A percentile compares a stretch with the other conserved stretches of the same genome.
phyloP scores from a whole-genome alignment of 2,888 invertebrate species.

The Mythimna vitellina region DNA sequence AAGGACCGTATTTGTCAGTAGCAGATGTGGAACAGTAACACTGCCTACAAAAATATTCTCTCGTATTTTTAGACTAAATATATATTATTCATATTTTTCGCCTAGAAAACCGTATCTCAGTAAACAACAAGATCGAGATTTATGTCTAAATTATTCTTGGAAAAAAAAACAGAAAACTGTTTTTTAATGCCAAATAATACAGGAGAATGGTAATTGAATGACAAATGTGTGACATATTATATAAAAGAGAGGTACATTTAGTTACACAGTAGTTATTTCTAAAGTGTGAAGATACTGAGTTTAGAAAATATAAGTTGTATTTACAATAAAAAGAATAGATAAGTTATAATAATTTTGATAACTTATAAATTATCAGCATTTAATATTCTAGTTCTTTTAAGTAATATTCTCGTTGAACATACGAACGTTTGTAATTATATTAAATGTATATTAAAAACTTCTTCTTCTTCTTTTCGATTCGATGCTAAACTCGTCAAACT shows the following conservation, averaged over 20 bases:
- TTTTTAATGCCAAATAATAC: not conserved
- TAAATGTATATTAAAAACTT: too few species aligned
- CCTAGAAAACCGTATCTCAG: constrained; percentile 1
- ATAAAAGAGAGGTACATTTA: not conserved
- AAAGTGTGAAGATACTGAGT: not conserved
- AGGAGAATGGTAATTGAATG: constrained; percentile 12
- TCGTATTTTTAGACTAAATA: not conserved
- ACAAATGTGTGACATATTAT: constrained; percentile 9
- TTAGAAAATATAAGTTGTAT: too few species aligned
- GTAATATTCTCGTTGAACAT: too few species aligned
- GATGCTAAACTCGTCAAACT: too few species aligned
- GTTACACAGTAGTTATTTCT: not conserved
- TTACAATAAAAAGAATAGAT: too few species aligned
- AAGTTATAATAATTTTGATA: too few species aligned
- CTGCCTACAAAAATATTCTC: constrained; percentile 17
- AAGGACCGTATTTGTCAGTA: constrained; percentile 9
- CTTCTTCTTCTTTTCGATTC: too few species aligned
- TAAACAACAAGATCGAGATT: constrained; percentile 33
- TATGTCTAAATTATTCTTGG: constrained; percentile 5
- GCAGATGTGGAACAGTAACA: not conserved
- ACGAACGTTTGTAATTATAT: too few species aligned
- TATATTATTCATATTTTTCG: constrained; percentile 21
- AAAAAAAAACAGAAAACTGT: constrained; percentile 1
- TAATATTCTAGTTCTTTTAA: too few species aligned
- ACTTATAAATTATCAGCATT: too few species aligned